phyloP scores from a whole-genome alignment of 2,888 invertebrate species.

The Drosophila meridiana region DNA sequence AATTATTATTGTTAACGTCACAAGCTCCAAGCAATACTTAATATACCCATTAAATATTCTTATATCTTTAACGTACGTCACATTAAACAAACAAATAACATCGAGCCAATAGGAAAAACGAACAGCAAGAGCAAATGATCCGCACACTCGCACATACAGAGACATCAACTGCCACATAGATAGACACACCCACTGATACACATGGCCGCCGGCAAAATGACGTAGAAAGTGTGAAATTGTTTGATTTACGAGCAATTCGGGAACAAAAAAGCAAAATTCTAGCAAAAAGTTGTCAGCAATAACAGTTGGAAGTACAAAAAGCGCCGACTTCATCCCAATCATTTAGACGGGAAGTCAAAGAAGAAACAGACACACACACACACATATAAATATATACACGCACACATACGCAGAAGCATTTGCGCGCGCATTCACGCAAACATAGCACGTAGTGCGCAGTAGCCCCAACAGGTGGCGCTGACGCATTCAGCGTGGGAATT shows the following conservation, averaged over 20 bases:
- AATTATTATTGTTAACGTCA: background rate
- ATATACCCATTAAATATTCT: background rate
- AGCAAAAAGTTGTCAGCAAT: constrained; percentile 17
- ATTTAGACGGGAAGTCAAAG: constrained; percentile 20
- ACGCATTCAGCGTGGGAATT: constrained; percentile 45
- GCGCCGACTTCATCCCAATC: constrained; percentile 20
- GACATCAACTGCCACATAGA: constrained; percentile 9
- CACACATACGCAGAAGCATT: background rate
- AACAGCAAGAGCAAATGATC: constrained; percentile 33
- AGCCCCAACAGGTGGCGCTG: constrained; percentile 74
- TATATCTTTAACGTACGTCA: constrained; percentile 55
- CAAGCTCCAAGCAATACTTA: background rate
- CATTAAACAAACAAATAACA: constrained; percentile 48
- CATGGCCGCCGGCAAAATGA: constrained; percentile 60
- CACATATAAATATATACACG: background rate
- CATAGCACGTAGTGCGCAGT: constrained; percentile 35
- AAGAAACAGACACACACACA: constrained; percentile 7
- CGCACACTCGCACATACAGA: constrained; percentile 24
- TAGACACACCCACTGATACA: constrained; percentile 46
- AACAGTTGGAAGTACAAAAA: constrained; percentile 34
- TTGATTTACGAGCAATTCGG: constrained; percentile 71
- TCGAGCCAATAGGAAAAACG: constrained; percentile 45
- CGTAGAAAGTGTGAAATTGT: constrained; percentile 70
- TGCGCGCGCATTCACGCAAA: constrained; percentile 3
- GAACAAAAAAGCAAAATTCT: constrained; percentile 28